Base-by-base conservation (phyloP, 2,113 vertebrate species). In the Stegastes partitus region DNA sequence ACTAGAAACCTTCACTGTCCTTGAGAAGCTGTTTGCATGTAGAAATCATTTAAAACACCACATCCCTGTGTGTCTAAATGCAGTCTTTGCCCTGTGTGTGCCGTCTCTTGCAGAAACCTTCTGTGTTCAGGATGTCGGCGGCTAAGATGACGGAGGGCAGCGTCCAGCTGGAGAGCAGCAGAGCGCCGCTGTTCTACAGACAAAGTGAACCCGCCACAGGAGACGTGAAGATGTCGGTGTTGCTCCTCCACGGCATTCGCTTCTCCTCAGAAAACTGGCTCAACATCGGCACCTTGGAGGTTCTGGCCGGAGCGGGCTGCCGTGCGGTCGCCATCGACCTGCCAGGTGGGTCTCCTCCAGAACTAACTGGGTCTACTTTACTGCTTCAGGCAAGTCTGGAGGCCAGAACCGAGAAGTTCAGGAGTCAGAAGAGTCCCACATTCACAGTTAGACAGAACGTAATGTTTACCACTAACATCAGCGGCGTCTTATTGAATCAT, bases 181-280 rank as follows among this genome's bases (percentile, higher is more conserved):
- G 93, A 9, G 93, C 94, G 21, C 89, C 88, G 4, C 86, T 99
- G n/a, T 99, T 99, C 89, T 98, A 96, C 89, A 94, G 97, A 66
- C 94, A 93, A 68, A 94, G 91, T 0, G 70, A 80, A 55, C 96
- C 97, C 0, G 58, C 81, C 0, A 19, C 69, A 0, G 94, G 88
- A 67, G 21, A 77, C 0, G 87, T 79, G 0, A 89, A 22, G 28
- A 89, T 96, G 77, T 93, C 93, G 0, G 94, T 99, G 64, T 86
- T 99, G 58, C 93, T 99, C 51, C 92, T 99, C 76, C 98, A 99
- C 0, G 98, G 98, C 11, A 97, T 99, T 66, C 95, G 96, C 18
- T 99, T 99, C 94, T 97, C 97, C 28, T 99, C 98, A 0, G 93
- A 97, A 72, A 97, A 96, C 78, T 99, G 98, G 98, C 93, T 95